These are phyloP conservation scores for Melanotaenia nigrans DNA, from an alignment of 2,797 vertebrate species.

Conservation along the genomic window DNA sequence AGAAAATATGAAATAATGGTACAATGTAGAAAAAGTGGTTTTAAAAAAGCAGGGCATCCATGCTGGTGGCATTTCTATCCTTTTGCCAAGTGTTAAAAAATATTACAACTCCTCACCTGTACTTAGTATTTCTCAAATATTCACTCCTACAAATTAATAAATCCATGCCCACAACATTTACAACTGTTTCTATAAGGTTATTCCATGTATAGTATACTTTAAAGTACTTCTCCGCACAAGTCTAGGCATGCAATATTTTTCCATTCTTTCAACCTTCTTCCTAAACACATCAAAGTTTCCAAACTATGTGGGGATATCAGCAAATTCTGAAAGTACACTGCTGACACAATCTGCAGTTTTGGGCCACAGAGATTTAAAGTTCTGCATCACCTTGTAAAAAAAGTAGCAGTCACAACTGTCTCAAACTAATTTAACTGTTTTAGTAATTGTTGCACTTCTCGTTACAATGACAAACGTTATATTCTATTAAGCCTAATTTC, in stretches of 20 bases:
- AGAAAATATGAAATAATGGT: background rate
- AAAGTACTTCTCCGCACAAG: background rate
- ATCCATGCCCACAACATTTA: background rate
- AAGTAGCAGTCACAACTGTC: conserved; percentile 15
- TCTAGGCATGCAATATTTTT: background rate
- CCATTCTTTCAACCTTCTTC: conserved; percentile 2
- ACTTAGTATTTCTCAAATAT: background rate
- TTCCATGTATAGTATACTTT: background rate
- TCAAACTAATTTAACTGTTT: conserved; percentile 26
- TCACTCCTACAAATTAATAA: background rate
- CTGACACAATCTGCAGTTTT: conserved; percentile 32
- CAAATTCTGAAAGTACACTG: conserved; percentile 22
- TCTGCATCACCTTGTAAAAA: conserved; percentile 23
- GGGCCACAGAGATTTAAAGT: conserved; percentile 19
- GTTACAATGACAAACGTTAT: too few relatives aligned
- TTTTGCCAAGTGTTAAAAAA: background rate
- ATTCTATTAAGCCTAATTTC: too few relatives aligned
- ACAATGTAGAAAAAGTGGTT: background rate
- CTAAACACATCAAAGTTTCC: background rate
- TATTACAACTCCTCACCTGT: background rate
- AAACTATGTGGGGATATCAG: conserved; percentile 26
- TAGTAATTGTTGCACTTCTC: background rate
- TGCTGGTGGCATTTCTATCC: background rate
- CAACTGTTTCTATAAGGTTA: background rate
- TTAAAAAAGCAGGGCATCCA: background rate